phyloP scores from a whole-genome alignment of 2,888 invertebrate species.

The Campopleginae sp. region DNA sequence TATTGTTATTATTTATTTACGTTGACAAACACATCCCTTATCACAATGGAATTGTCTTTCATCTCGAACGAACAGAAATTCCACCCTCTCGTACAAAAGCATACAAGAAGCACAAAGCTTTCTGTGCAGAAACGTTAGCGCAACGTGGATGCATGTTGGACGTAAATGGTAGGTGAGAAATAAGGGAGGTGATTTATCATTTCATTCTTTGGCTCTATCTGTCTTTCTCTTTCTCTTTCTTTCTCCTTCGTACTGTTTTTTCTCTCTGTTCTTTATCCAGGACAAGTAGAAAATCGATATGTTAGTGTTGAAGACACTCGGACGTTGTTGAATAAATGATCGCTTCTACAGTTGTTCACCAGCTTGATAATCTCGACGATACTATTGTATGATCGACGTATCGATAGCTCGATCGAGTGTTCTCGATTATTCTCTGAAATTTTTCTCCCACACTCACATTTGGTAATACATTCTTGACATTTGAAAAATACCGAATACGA shows the following conservation, averaged over 20 bases:
- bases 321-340: slow-evolving; percentile 25
- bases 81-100: background rate
- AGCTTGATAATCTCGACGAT: background rate
- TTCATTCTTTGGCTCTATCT: slow-evolving; percentile 8
- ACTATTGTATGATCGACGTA: background rate
- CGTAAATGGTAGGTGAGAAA: slow-evolving; percentile 29
- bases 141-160: slow-evolving; percentile 7
- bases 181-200: slow-evolving; percentile 42
- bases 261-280: background rate
- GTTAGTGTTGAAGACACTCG: slow-evolving; percentile 28
- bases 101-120: slow-evolving; percentile 35
- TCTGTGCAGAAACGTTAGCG: slow-evolving; percentile 3
- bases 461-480: background rate
- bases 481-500: background rate
- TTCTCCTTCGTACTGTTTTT: background rate
- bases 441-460: background rate
- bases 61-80: slow-evolving; percentile 28
- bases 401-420: background rate
- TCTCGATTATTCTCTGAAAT: background rate
- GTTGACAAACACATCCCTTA: slow-evolving; percentile 28
- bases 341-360: background rate
- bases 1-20: background rate
- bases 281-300: slow-evolving; percentile 29
- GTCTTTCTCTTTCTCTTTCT: background rate
- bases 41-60: slow-evolving; percentile 52